Percentiles rank a stretch among this genome's conserved stretches.
Evolutionary conservation across 2,888 invertebrate species (phyloP).

Genomic region (Lamellibrachia satsuma): DNA sequence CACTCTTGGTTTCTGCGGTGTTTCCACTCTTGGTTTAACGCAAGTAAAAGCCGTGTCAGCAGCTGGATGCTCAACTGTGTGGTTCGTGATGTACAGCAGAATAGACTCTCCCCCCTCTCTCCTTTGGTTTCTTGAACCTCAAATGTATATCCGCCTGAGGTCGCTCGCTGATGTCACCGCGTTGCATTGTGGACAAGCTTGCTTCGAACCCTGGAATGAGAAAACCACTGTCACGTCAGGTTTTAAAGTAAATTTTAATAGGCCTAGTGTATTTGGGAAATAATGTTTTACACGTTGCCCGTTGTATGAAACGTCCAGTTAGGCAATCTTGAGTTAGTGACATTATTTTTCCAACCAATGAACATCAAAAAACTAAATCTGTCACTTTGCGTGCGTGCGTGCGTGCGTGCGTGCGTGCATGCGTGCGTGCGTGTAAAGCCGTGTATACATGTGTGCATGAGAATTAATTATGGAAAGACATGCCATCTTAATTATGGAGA

Average conservation of each 20-base stretch:
- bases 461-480: too few species aligned
- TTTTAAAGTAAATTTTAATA: not conserved
- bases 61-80: not conserved
- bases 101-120: not conserved
- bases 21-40: not conserved
- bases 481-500: too few species aligned
- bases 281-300: not conserved
- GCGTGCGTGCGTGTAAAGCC: not conserved
- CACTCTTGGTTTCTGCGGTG: not conserved
- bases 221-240: not conserved
- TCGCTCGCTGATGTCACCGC: constrained; percentile 13
- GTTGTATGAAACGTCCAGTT: not conserved
- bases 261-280: not conserved
- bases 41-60: not conserved
- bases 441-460: not conserved
- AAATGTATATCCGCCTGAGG: constrained; percentile 24
- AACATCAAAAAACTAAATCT: not conserved
- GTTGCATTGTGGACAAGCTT: constrained; percentile 25
- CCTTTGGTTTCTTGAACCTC: not conserved
- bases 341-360: too few species aligned
- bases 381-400: not conserved
- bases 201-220: not conserved
- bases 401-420: not conserved
- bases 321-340: too few species aligned
- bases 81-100: not conserved